These are phyloP conservation scores for Neopipo cinnamomea DNA, from an alignment of 2,113 vertebrate genomes.

Conservation along the genomic window DNA sequence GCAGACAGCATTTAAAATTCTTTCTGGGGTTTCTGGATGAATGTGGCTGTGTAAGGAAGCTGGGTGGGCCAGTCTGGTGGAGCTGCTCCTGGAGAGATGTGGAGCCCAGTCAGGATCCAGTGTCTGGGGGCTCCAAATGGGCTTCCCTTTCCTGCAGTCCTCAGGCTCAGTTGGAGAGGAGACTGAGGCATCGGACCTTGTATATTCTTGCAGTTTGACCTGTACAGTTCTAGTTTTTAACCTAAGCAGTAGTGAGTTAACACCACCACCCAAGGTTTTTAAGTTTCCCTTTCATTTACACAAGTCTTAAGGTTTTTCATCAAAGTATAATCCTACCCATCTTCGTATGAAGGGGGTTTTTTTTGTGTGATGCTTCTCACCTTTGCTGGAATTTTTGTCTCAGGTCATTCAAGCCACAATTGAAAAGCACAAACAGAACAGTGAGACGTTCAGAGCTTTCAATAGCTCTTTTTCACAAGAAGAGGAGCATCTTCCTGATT, in stretches of 20 bases:
- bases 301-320: not conserved
- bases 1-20: not conserved
- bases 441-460: conserved; percentile 93
- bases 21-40: not conserved
- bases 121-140: rapidly evolving
- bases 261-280: not conserved
- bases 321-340: not conserved
- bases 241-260: not conserved
- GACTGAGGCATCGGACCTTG: not conserved
- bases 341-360: not conserved
- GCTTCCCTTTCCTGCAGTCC: not conserved
- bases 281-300: not conserved
- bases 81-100: not conserved
- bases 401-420: conserved; percentile 91
- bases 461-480: conserved; percentile 86
- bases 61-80: not conserved
- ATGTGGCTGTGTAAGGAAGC: not conserved
- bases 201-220: not conserved
- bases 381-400: not conserved
- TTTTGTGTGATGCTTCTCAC: not conserved
- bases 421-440: conserved; percentile 94
- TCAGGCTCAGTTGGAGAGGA: not conserved
- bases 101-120: not conserved
- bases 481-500: conserved; percentile 83
- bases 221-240: not conserved